Base-by-base conservation (phyloP, 2,888 invertebrate species). In the Parelbella ahira region DNA sequence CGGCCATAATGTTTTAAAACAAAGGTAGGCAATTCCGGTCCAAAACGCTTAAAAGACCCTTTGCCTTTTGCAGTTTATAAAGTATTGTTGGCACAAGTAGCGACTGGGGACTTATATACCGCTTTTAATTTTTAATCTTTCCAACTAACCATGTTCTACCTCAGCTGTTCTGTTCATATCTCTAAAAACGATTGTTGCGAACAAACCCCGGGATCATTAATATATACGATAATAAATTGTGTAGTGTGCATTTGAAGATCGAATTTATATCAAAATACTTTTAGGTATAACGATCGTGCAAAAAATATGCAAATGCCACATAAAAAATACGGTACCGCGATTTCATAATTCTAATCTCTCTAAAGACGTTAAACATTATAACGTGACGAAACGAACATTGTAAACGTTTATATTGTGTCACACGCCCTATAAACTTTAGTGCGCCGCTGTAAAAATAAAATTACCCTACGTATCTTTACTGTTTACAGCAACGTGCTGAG, bases 1-100 rank as follows among this genome's bases (percentile, higher is more conserved):
- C 41, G 41, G 42, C 42, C 34, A 23, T 42, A 42, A 42, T 34
- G 42, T 34, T 34, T 34, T 42, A 34, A 42, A 42, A 42, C 42
- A 42, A 42, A 42, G 34, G 42, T 33, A 41, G 41, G 41, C 41
- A 41, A 42, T 42, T 34, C 41, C 34, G 28, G 27, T 34, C 21
- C 28, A 11, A 34, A 34, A 25, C 33, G 21, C 41, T 42, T 34
- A 34, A 34, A 28, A 34, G 41, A 41, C 32, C 41, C 39, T 32
- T 39, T 38, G 32, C 39, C 39, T 39, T 41, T 41, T 41, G 19
- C 33, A 33, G 41, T 21, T 33, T 33, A 33, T 41, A 41, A 33
- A 41, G 41, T 33, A 41, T 41, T 27, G 41, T 27, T 4, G 37
- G 39, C 12, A 9, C 25, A 20, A 41, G 27, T 41, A 41, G 25